A percentile compares a stretch with the other conserved stretches of the same genome.
Conservation (phyloP, 2,888 invertebrate genomes). For the Phyllotreta striolata region DNA sequence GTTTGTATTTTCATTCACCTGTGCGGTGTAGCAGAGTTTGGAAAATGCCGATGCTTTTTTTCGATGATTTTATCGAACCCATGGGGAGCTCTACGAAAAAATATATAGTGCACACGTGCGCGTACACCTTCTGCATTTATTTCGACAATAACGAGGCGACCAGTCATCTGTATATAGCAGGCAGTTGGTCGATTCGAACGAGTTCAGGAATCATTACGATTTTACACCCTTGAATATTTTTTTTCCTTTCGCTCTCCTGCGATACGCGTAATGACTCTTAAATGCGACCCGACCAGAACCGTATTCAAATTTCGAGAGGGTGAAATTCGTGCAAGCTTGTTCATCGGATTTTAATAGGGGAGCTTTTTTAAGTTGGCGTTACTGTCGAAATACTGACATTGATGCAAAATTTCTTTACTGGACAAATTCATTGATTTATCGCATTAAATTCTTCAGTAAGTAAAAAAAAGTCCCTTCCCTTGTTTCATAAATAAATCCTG, state of each 20-base stretch:
- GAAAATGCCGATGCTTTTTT: not conserved
- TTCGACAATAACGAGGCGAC: slow-evolving; percentile 6
- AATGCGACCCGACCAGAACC: not conserved
- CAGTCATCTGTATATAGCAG: slow-evolving; percentile 3
- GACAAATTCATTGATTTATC: too few relatives aligned
- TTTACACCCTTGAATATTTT: not conserved
- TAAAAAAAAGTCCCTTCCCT: too few relatives aligned
- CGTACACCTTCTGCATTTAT: slow-evolving; percentile 19
- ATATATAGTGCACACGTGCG: slow-evolving; percentile 13
- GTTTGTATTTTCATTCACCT: not conserved
- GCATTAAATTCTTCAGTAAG: too few relatives aligned
- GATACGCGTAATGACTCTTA: not conserved
- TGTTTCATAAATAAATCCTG: too few relatives aligned
- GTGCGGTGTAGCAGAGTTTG: not conserved
- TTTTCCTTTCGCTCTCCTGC: not conserved
- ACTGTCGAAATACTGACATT: too few relatives aligned
- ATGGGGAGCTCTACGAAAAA: not conserved
- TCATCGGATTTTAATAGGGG: too few relatives aligned
- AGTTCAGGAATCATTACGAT: slow-evolving; percentile 17
- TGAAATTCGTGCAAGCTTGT: too few relatives aligned
- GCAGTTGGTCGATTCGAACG: slow-evolving; percentile 17
- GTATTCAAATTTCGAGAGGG: too few relatives aligned
- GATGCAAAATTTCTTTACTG: too few relatives aligned
- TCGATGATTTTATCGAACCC: not conserved
- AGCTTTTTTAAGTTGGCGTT: too few relatives aligned